phyloP scores from a whole-genome alignment of 2,113 vertebrate genomes.

The Phylloscopus whistleri region DNA sequence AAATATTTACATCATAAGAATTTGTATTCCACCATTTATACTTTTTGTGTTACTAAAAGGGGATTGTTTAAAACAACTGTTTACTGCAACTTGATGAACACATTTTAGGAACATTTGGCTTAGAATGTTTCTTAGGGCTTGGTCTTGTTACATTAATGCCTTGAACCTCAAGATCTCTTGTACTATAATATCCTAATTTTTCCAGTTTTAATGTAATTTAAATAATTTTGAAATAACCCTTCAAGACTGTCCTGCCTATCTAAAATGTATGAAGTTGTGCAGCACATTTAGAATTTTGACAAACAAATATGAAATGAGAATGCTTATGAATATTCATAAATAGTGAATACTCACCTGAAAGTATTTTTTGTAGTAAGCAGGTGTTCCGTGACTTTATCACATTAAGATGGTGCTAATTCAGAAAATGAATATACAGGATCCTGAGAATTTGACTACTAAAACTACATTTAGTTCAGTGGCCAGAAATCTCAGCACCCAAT shows the following conservation, averaged over 20 bases:
- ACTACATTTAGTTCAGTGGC: not conserved
- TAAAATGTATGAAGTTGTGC: not conserved
- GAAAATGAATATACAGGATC: accelerated
- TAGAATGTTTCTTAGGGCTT: not conserved
- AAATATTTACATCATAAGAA: not conserved
- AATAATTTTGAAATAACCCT: not conserved
- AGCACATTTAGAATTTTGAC: not conserved
- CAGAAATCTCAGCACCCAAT: not conserved
- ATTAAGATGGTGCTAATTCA: not conserved
- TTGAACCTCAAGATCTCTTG: not conserved
- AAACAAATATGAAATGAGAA: not conserved
- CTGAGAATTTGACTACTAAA: not conserved
- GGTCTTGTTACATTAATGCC: not conserved
- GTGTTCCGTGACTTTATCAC: not conserved
- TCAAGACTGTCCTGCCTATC: not conserved
- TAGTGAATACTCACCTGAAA: not conserved
- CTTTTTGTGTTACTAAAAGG: not conserved
- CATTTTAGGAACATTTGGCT: not conserved
- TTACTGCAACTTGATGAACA: not conserved
- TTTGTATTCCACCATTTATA: not conserved
- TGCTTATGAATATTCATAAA: not conserved
- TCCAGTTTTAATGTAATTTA: not conserved
- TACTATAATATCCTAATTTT: not conserved
- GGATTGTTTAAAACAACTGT: not conserved
- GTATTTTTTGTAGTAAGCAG: not conserved